Evolutionary conservation across 2,888 invertebrate species (phyloP), one percentile per base, ranked within the genome.

Genomic region (Euspilapteryx auroguttella): DNA sequence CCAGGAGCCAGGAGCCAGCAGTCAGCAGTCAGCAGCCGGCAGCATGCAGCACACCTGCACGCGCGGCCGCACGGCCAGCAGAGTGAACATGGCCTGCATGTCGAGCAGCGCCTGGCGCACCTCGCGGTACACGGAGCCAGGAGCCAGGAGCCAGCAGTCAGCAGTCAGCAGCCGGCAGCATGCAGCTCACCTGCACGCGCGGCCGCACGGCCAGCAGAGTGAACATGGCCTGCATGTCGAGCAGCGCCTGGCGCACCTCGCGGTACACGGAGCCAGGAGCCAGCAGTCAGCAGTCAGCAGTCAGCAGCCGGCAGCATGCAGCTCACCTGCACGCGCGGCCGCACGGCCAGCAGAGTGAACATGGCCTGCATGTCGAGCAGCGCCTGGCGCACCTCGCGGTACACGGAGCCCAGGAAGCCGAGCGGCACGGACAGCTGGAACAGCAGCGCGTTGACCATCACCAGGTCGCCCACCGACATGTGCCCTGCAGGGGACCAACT

Each of bases 171-270:
- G n/a, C n/a, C n/a, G n/a, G n/a, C n/a, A n/a, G n/a, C n/a, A n/a
- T n/a, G n/a, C n/a, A n/a, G n/a, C n/a, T n/a, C n/a, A n/a, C n/a
- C n/a, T n/a, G n/a, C 34, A 98, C 85, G 29, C 78, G 65, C 13
- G 93, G 82, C 50, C 89, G 84, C 42, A 94, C 85, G 24, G 89
- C 85, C 83, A 98, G 87, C n/a, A 99, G 78, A 9, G 90, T 89
- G 69, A 99, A 98, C 97, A 99, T 97, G 25, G 94, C 89, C 75
- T 95, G 92, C 98, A 99, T 99, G 62, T 99, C 99, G 34, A 97
- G 87, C 33, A 98, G 78, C 7, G 98, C 94, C 76, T 99, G 98
- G 4, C 97, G 80, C 30, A 96, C 90, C 79, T 99, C 99, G 31
- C 99, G 80, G 73, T 99, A 99, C 27, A 98, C 97, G 24, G 97